A percentile compares a stretch with the other conserved stretches of the same genome.
Conservation (phyloP, 2,888 invertebrate genomes). For the Harpalus rubripes region DNA sequence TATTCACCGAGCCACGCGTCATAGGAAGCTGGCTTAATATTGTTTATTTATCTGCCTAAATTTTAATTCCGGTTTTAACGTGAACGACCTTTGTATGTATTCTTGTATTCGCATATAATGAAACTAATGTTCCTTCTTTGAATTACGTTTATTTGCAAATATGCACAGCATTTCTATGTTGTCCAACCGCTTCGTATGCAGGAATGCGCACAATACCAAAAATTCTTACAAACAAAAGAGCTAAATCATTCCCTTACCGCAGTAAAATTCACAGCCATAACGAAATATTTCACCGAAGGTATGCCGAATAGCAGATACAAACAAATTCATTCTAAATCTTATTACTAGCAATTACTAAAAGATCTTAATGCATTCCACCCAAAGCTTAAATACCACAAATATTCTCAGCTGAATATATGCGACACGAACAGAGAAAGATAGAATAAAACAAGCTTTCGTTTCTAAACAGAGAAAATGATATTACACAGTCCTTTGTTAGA, state of each 20-base stretch:
- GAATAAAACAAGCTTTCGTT: not conserved
- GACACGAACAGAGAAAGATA: not conserved
- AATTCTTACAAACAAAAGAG: slow-evolving; percentile 2
- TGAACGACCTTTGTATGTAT: too few relatives aligned
- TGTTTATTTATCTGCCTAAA: too few relatives aligned
- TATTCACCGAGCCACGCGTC: too few relatives aligned
- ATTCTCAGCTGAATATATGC: not conserved
- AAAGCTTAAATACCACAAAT: not conserved
- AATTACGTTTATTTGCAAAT: too few relatives aligned
- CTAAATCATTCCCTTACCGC: not conserved
- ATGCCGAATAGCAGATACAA: not conserved
- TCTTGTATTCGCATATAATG: too few relatives aligned
- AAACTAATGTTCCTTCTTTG: too few relatives aligned
- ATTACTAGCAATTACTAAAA: not conserved
- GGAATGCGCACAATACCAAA: not conserved
- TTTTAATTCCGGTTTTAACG: too few relatives aligned
- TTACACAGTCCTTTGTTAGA: too few relatives aligned
- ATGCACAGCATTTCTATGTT: too few relatives aligned
- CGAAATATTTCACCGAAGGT: not conserved
- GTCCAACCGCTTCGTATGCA: too few relatives aligned
- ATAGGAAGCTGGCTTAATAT: too few relatives aligned
- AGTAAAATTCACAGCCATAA: not conserved
- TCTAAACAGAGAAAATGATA: not conserved
- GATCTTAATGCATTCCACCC: not conserved
- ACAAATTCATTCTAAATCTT: not conserved